A percentile compares a stretch with the other conserved stretches of the same genome.
Conservation (phyloP, 2,888 invertebrate species). For the Pyrocoelia pectoralis region DNA sequence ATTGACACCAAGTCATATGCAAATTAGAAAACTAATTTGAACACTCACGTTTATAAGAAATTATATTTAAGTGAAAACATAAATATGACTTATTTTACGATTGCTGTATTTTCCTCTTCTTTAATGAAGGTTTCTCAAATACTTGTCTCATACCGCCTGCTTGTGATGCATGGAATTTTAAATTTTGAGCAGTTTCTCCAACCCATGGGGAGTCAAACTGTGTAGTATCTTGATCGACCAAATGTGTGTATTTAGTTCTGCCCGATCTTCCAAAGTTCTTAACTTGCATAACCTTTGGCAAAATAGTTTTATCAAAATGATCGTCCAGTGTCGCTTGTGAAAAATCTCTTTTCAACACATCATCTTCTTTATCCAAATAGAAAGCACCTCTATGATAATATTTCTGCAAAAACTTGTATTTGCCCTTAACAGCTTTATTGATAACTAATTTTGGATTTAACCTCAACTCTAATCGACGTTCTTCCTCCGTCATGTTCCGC, state of each 20-base stretch:
- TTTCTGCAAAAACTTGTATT: slow-evolving; percentile 99
- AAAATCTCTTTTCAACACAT: slow-evolving; percentile 91
- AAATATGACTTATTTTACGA: no score
- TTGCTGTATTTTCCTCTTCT: slow-evolving; percentile 61
- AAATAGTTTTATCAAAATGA: slow-evolving; percentile 98
- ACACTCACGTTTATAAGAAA: no score
- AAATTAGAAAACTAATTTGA: no score
- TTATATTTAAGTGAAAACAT: no score
- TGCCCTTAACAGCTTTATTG: slow-evolving; percentile 95
- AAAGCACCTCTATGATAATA: slow-evolving; percentile 99
- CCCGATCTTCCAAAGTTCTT: slow-evolving; percentile 99
- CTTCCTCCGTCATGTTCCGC: slow-evolving; percentile 95
- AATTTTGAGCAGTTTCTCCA: slow-evolving; percentile 86
- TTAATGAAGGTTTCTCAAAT: slow-evolving; percentile 86
- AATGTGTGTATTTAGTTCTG: slow-evolving; percentile 97
- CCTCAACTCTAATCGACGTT: slow-evolving; percentile 86
- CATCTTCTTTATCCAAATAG: slow-evolving; percentile 93
- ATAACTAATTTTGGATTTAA: slow-evolving; percentile 92
- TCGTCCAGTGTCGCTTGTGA: slow-evolving; percentile 97
- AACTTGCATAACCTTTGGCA: slow-evolving; percentile 99
- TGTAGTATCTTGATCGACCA: slow-evolving; percentile 99
- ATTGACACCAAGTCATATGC: no score
- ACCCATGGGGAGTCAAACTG: slow-evolving; percentile 98
- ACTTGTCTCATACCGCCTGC: slow-evolving; percentile 93
- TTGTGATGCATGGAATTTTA: slow-evolving; percentile 86